Evolutionary conservation across 2,888 invertebrate genomes (phyloP), one percentile per base, ranked within the genome.

Genomic region (Hirtodrosophila histrioides): DNA sequence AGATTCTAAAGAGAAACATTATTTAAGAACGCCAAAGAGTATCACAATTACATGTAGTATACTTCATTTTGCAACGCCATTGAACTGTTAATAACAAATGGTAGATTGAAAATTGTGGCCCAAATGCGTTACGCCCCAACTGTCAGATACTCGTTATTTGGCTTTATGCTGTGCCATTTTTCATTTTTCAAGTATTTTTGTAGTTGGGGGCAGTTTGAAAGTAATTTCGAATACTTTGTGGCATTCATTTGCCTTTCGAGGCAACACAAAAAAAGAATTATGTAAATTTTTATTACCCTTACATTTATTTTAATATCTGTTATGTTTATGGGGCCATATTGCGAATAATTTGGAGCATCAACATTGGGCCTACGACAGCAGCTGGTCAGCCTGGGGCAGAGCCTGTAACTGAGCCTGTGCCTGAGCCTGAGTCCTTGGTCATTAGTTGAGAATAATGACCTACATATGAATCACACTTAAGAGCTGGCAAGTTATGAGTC

Each of bases 381-480:
- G 54, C 51, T 63, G 66, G 70, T 11, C 66, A 55, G 35, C 44
- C 37, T 36, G 63, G 44, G 51, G 17, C 17, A 17, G 17, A 17
- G 17, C 17, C 17, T 17, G 17, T 1, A 17, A 17, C 17, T 17
- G 17, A 17, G 17, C 17, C 17, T 17, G 17, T 1, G 17, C 17
- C 17, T 1, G 17, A 17, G 17, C 2, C 17, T 17, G 17, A 2
- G 17, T 17, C 29, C 11, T 27, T 12, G 56, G 56, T 55, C 69
- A 65, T 66, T 69, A 60, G 72, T 40, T 56, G 46, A 53, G 61
- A 78, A 60, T 74, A 51, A 67, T 64, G 60, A 68, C 40, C 56
- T 60, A 50, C 61, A 69, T 78, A 75, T 73, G 71, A 84, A 80
- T 81, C 68, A 71, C 62, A 81, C 67, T 75, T 75, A 75, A 43